Conservation (phyloP, 2,113 vertebrate genomes). For the Colinus virginianus region DNA sequence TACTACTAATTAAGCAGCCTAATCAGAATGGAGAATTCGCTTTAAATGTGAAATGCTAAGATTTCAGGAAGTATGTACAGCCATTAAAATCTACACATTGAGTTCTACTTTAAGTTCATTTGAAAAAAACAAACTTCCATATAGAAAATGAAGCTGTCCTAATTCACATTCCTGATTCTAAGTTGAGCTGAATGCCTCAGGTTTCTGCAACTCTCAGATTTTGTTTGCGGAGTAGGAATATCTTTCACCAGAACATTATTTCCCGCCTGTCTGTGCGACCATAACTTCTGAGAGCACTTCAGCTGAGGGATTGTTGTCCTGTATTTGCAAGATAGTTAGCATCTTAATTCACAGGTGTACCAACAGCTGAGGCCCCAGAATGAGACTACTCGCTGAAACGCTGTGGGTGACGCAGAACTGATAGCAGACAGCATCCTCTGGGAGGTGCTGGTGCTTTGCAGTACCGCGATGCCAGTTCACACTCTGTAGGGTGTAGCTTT, state of each 20-base stretch:
- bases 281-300: not conserved
- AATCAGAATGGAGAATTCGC: not conserved
- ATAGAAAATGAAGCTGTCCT: not conserved
- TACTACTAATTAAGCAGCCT: not conserved
- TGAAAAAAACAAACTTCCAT: not conserved
- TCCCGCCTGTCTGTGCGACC: not conserved
- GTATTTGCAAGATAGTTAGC: not conserved
- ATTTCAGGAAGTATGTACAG: not conserved
- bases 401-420: not conserved
- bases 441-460: conserved; percentile 41
- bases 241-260: not conserved
- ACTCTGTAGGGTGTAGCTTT: rapidly evolving
- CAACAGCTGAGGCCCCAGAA: not conserved
- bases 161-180: not conserved
- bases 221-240: not conserved
- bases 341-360: not conserved
- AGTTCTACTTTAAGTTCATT: not conserved
- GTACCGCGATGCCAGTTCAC: not conserved
- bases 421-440: not conserved
- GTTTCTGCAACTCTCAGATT: not conserved
- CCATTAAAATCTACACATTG: not conserved
- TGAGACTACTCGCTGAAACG: not conserved
- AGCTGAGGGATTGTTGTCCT: not conserved
- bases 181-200: not conserved
- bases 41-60: not conserved